Evolutionary conservation across 2,113 vertebrate species (phyloP), one percentile per base, ranked within the genome.

Genomic region (Myrmophylax atrothorax): DNA sequence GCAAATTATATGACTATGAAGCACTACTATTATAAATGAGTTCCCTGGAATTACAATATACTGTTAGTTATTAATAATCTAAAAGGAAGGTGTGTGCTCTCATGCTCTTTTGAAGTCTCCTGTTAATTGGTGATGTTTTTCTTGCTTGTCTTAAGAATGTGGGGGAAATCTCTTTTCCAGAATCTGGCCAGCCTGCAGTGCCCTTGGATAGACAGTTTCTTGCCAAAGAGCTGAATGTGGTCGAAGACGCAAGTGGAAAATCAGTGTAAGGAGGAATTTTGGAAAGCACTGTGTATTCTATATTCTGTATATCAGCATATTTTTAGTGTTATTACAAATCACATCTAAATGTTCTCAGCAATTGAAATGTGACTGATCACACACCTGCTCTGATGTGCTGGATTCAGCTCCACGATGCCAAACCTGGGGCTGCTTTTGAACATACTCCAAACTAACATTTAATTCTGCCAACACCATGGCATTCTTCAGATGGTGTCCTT

Each of bases 141-240:
- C 82, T 81, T 79, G 76, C 22, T 13, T 24, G 33, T 89, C 35
- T 50, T 94, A 93, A 91, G 59, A 62, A 95, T 87, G 81, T 82
- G 14, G 42, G 66, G 56, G n/a, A 69, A 84, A 68, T 87, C 12
- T 96, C 28, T 81, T 77, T 97, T 94, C 74, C 95, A 99, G 99
- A 99, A 89, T 98, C 99, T 6, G 99, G 99, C 78, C 99, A 99
- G 96, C 98, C 99, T 62, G 98, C 98, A 76, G 97, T 98, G 94
- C 98, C 99, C 14, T 87, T 99, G 97, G 99, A 99, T 84, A 98
- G 99, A 96, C 96, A 98, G 49, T 99, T 99, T 97, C 97, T 99
- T 95, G 98, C 98, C 28, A 98, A 95, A 85, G 99, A 99, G 96
- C 97, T 99, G 83, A 99, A 99, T 72, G 79, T 99, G 63, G 89